phyloP scores from a whole-genome alignment of 37 sponge, comb jelly and placozoan genomes.

The Diacarnus erythraeanus region DNA sequence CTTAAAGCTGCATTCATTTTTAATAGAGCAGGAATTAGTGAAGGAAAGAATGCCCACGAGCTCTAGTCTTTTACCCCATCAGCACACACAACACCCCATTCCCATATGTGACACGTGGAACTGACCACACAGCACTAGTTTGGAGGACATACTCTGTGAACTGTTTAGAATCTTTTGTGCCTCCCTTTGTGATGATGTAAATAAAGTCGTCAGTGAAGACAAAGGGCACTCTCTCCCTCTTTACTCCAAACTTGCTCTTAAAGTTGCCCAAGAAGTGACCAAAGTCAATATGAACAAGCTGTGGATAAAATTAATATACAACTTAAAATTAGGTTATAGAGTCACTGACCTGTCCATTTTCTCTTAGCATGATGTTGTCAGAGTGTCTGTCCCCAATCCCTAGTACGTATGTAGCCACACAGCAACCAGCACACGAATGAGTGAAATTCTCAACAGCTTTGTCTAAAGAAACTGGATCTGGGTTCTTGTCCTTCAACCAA shows the following conservation, averaged over 20 bases:
- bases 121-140: neutral
- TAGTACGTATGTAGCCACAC: conserved; percentile 97
- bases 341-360: conserved; percentile 81
- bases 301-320: neutral
- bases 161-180: conserved; percentile 42
- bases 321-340: neutral
- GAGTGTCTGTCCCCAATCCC: conserved; percentile 99
- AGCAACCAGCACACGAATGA: conserved; percentile 94
- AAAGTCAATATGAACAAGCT: conserved; percentile 99
- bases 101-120: neutral
- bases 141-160: conserved; percentile 48
- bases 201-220: conserved; percentile 95
- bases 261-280: conserved; percentile 99
- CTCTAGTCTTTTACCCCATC: too few relatives aligned
- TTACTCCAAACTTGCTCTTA: conserved; percentile 95
- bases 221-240: conserved; percentile 97
- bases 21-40: too few relatives aligned
- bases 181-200: conserved; percentile 85
- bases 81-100: too few relatives aligned
- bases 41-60: too few relatives aligned
- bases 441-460: conserved; percentile 93
- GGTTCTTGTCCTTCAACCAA: conserved; percentile 83
- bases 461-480: conserved; percentile 49
- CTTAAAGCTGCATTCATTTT: conserved; percentile 64
- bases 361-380: conserved; percentile 94